Percentiles rank a stretch among this genome's conserved stretches.
Conservation (phyloP, 2,888 invertebrate species). For the Torymus tubicola region DNA sequence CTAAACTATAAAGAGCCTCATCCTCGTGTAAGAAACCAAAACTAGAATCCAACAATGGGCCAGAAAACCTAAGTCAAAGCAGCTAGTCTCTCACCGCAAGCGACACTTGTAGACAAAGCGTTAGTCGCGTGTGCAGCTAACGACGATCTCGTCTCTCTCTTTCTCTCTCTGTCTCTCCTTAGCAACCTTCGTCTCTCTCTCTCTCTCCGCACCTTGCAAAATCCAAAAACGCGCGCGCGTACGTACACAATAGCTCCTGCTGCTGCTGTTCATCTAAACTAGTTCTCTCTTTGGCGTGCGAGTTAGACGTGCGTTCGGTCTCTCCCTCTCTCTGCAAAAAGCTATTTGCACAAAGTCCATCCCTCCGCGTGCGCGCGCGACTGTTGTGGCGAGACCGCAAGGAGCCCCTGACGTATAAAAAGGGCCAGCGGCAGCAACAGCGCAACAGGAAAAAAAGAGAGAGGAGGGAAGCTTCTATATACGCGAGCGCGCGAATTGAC, state of each 20-base stretch:
- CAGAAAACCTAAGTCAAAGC: not conserved
- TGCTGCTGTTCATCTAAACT: constrained; percentile 6
- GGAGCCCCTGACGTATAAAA: not conserved
- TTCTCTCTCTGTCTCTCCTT: not conserved
- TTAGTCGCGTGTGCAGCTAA: constrained; percentile 34
- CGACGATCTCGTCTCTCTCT: constrained; percentile 23
- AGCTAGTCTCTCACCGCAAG: not conserved
- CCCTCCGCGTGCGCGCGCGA: too few relatives aligned
- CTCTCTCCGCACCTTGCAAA: too few relatives aligned
- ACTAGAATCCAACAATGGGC: not conserved
- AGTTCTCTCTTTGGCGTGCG: not conserved
- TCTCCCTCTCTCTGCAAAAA: not conserved
- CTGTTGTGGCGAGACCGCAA: not conserved
- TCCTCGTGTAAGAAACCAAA: not conserved
- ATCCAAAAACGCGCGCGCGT: too few relatives aligned
- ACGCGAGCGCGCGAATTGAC: constrained; percentile 26
- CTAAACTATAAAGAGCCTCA: not conserved
- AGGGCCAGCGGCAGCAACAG: not conserved
- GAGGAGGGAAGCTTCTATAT: not conserved
- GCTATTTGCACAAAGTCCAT: constrained; percentile 17
- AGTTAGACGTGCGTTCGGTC: not conserved
- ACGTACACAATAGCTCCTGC: not conserved
- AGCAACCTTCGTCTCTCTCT: too few relatives aligned
- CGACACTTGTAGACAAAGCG: not conserved
- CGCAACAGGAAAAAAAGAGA: constrained; percentile 17